Percentiles rank a stretch among this genome's conserved stretches.
Evolutionary conservation across 2,888 invertebrate genomes (phyloP).

Genomic region (Sminthurinus aureus): DNA sequence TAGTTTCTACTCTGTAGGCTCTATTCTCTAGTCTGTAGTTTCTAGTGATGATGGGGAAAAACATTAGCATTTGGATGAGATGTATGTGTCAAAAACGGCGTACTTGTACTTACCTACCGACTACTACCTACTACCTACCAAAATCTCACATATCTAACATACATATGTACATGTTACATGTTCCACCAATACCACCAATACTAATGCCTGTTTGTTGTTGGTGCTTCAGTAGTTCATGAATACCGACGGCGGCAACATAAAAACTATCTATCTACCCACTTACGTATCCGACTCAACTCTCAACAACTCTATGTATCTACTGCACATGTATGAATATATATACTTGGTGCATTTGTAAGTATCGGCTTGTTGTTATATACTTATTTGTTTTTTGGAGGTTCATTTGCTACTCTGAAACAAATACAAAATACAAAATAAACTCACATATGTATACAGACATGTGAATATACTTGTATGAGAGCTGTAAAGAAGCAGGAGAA

Average conservation of each 20-base stretch:
- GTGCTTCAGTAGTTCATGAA: background rate
- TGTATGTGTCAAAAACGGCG: conserved; percentile 35
- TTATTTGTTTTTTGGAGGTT: conserved; percentile 1
- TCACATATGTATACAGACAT: no score
- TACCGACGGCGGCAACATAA: background rate
- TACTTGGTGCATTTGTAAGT: background rate
- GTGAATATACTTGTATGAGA: no score
- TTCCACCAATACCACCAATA: no score
- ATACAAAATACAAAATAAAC: background rate
- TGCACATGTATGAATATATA: background rate
- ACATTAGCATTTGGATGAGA: conserved; percentile 36
- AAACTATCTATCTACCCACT: background rate
- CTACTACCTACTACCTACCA: background rate
- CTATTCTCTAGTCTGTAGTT: no score
- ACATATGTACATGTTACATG: conserved; percentile 9
- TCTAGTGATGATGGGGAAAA: conserved; percentile 10
- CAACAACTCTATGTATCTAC: background rate
- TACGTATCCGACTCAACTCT: background rate
- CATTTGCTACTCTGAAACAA: background rate
- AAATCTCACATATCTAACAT: background rate
- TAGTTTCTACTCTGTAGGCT: no score
- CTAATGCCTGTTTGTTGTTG: no score
- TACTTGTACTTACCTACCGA: background rate
- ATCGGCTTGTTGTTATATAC: background rate
- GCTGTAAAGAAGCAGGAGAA: no score